Percentiles rank a stretch among this genome's conserved stretches.
Conservation (phyloP, 1,140 invertebrate genomes). For the Hylaeus volcanicus region DNA sequence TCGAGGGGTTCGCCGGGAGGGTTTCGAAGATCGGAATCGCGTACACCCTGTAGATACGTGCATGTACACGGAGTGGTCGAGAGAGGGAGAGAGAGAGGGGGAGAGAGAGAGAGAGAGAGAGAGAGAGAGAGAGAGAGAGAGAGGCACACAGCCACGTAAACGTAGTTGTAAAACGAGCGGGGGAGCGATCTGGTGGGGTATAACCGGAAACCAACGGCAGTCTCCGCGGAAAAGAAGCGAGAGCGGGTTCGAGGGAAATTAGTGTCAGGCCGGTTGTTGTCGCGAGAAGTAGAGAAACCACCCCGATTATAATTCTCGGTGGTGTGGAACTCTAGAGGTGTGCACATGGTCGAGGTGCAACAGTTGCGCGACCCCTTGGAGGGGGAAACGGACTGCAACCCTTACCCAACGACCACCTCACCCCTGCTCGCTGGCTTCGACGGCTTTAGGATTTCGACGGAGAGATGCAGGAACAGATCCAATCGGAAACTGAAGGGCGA, state of each 20-base stretch:
- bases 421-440: constrained; percentile 62
- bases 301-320: constrained; percentile 5
- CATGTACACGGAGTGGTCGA: neutral
- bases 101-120: too few species aligned
- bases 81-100: neutral
- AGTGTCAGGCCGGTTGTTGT: constrained; percentile 40
- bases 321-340: neutral
- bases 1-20: constrained; percentile 20
- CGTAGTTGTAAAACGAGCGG: constrained; percentile 39
- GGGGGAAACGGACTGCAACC: constrained; percentile 51
- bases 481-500: constrained; percentile 66
- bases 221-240: constrained; percentile 44
- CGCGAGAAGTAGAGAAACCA: constrained; percentile 21
- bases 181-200: constrained; percentile 39
- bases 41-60: constrained; percentile 3
- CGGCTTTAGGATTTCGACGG: constrained; percentile 62
- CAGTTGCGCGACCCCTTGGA: constrained; percentile 57
- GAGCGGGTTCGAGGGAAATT: constrained; percentile 43
- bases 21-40: constrained; percentile 20
- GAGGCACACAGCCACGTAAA: neutral
- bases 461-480: constrained; percentile 65
- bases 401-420: constrained; percentile 50
- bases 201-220: constrained; percentile 45
- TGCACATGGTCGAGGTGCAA: constrained; percentile 64
- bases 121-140: neutral